Evolutionary conservation across 1,140 invertebrate genomes (phyloP).

Genomic region (Plectus sambesii): DNA sequence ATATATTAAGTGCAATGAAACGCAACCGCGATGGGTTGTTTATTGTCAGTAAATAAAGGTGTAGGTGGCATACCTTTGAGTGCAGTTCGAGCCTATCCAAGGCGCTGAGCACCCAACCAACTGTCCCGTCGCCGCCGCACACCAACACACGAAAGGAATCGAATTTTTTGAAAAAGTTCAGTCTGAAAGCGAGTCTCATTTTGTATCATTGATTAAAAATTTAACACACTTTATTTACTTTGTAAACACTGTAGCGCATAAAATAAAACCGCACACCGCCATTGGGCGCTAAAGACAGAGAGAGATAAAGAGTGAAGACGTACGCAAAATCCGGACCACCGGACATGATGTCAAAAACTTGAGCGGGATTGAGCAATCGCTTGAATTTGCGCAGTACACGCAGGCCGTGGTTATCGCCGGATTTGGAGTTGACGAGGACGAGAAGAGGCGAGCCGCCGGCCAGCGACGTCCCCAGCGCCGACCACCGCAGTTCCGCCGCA

Average conservation of each 20-base stretch:
- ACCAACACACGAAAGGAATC: conserved; percentile 79
- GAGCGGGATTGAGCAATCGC: conserved; percentile 85
- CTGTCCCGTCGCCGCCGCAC: conserved; percentile 81
- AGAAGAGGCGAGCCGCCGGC: conserved; percentile 61
- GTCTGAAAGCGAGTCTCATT: conserved; percentile 46
- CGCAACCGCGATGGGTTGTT: not conserved
- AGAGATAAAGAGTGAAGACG: conserved; percentile 30
- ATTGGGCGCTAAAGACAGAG: conserved; percentile 53
- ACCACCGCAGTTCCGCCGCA: conserved; percentile 78
- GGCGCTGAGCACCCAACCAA: conserved; percentile 83
- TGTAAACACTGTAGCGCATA: conserved; percentile 14
- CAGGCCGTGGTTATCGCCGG: conserved; percentile 89
- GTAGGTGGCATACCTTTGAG: conserved; percentile 57
- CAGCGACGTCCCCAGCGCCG: conserved; percentile 48
- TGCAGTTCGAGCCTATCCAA: conserved; percentile 78
- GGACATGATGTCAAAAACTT: conserved; percentile 88
- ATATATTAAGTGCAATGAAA: no score
- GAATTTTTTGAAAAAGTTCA: conserved; percentile 74
- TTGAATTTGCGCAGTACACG: conserved; percentile 88
- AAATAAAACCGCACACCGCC: no score
- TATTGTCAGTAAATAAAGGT: not conserved
- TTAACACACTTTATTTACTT: conserved; percentile 5
- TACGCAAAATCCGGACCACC: conserved; percentile 72
- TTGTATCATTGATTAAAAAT: conserved; percentile 1
- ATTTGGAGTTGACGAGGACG: conserved; percentile 93